Evolutionary conservation across 2,113 vertebrate genomes (phyloP).

Genomic region (Dasyornis broadbenti): DNA sequence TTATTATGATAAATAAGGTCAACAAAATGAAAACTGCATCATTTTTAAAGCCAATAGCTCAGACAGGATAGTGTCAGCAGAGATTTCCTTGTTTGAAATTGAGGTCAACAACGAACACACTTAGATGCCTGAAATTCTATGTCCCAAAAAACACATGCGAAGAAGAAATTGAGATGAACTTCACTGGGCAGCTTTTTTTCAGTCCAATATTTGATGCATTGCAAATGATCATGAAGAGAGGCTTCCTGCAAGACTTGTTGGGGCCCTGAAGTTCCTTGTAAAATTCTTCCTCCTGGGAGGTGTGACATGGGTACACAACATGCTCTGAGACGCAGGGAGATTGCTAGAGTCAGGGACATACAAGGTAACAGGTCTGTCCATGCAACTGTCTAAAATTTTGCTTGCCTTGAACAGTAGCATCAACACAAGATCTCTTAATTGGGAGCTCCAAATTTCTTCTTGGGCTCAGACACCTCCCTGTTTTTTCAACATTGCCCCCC

Average conservation of each 20-base stretch:
- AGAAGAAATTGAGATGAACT: neutral
- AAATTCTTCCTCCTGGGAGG: neutral
- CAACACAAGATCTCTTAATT: neutral
- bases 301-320: neutral
- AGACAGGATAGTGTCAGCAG: neutral
- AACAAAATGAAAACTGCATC: neutral
- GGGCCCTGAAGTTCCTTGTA: neutral
- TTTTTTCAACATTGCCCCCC: neutral
- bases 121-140: neutral
- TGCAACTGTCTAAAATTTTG: no score
- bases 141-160: neutral
- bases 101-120: neutral
- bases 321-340: neutral
- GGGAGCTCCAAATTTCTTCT: no score
- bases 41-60: neutral
- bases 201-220: neutral
- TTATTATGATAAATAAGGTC: slow-evolving; percentile 10
- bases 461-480: neutral
- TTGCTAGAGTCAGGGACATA: fast-evolving
- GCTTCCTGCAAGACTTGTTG: neutral
- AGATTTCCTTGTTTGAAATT: neutral
- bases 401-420: neutral
- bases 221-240: neutral
- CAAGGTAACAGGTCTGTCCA: neutral
- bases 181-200: neutral